Evolutionary conservation across 2,113 vertebrate genomes (phyloP).

Genomic region (Periophthalmodon schlosseri): DNA sequence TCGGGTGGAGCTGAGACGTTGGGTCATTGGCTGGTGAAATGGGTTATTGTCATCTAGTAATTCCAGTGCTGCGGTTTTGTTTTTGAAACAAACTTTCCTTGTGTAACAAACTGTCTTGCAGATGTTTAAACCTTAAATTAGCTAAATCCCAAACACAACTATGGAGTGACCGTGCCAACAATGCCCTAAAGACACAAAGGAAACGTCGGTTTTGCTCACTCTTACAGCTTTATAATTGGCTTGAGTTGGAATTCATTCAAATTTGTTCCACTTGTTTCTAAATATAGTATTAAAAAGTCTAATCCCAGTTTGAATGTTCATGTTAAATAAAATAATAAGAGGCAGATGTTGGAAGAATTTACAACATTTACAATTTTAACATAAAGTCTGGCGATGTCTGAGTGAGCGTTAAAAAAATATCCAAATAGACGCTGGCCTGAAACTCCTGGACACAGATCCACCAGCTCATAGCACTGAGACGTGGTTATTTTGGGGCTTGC

Average conservation of each 20-base stretch:
- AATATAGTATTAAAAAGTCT: background rate
- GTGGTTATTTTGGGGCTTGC: slow-evolving; percentile 71
- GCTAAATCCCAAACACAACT: slow-evolving; percentile 46
- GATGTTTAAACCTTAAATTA: slow-evolving; percentile 54
- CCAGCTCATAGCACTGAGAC: slow-evolving; percentile 33
- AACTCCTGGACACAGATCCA: slow-evolving; percentile 47
- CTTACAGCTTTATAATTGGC: slow-evolving; percentile 21
- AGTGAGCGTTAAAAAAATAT: background rate
- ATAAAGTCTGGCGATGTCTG: background rate
- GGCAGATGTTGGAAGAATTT: no score
- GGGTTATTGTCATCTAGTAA: slow-evolving; percentile 53
- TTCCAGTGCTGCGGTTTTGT: slow-evolving; percentile 58
- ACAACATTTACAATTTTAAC: no score
- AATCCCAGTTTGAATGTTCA: no score
- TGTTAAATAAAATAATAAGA: no score
- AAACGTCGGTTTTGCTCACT: slow-evolving; percentile 38
- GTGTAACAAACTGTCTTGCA: slow-evolving; percentile 42
- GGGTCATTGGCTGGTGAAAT: slow-evolving; percentile 41
- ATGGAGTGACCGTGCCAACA: slow-evolving; percentile 32
- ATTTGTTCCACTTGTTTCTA: background rate
- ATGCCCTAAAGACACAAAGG: slow-evolving; percentile 51
- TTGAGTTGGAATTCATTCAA: slow-evolving; percentile 37
- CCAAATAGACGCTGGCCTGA: background rate
- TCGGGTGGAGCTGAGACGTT: slow-evolving; percentile 34
- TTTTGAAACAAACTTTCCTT: slow-evolving; percentile 54